A percentile compares a stretch with the other conserved stretches of the same genome.
These are phyloP conservation scores for Ramphastos sulfuratus DNA, from an alignment of 2,113 vertebrate genomes.

Conservation along the genomic window DNA sequence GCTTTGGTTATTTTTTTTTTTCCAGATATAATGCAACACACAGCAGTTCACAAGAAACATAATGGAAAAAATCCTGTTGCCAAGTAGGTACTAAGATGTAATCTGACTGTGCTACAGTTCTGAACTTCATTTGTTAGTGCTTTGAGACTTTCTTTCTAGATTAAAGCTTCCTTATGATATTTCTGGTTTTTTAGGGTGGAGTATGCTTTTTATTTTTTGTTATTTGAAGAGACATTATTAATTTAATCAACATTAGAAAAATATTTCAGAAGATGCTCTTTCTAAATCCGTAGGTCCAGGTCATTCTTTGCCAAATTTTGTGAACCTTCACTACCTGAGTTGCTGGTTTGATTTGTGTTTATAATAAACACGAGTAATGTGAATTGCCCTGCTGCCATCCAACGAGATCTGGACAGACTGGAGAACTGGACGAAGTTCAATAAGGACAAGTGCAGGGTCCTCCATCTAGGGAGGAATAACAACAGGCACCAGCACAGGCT, in stretches of 20 bases:
- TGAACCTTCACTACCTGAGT: not conserved
- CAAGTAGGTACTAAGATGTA: constrained; percentile 76
- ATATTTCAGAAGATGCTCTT: not conserved
- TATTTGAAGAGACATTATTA: not conserved
- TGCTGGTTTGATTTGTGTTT: not conserved
- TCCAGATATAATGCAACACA: constrained; percentile 80
- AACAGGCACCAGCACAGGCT: no score
- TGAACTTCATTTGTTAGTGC: not conserved
- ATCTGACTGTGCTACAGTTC: not conserved
- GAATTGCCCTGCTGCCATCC: not conserved
- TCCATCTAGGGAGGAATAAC: no score
- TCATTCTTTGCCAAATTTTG: not conserved
- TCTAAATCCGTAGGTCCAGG: not conserved
- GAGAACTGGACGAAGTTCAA: no score
- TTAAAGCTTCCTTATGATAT: not conserved
- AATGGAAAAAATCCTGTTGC: constrained; percentile 81
- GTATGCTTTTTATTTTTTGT: not conserved
- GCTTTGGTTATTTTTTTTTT: not conserved
- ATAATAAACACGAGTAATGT: not conserved
- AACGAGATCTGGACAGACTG: no score
- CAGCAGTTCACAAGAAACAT: constrained; percentile 86
- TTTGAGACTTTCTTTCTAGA: not conserved
- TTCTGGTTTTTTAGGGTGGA: not conserved
- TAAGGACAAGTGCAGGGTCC: no score
- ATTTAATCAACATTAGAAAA: not conserved